Base-by-base conservation (phyloP, 2,888 invertebrate species). In the Conus canariensis region DNA sequence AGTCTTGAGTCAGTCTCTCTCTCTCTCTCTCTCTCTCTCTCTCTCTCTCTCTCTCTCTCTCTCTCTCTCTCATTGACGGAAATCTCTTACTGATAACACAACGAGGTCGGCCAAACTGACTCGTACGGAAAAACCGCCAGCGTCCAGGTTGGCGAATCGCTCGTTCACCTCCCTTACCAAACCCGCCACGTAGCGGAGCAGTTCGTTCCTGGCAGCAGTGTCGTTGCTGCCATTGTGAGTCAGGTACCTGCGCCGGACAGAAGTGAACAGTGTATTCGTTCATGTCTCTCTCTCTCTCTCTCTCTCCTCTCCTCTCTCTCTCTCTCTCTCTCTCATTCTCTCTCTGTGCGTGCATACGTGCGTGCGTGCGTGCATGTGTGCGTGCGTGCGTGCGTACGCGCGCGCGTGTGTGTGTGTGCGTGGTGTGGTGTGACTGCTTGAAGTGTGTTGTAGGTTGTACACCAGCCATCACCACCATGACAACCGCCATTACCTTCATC, bases 111-210 rank as follows among this genome's bases (percentile, higher is more conserved):
- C 80, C 16, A 80, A 12, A 12, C 25, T 80, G 87, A 87, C 87
- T 7, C 87, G 59, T 25, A 87, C 22, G 30, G 74, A 74, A 74
- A 87, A 74, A 58, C n/a, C 56, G 8, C 10, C 58, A 14, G 56
- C 6, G 58, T 45, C 74, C 22, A 74, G n/a, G 22, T 70, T 87
- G 30, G 87, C 87, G 74, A 74, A 74, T 1, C 87, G 87, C 58
- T 87, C 87, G n/a, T 87, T 87, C 12, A 56, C 58, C 87, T 87
- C 87, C 58, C 56, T 74, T 1, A 87, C 87, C 14, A 87, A 22
- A 4, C 87, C 87, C 14, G 87, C 87, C 9, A 87, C 45, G 74
- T 87, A 87, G 7, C 87, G 70, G 4, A 56, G 12, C 30, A 87
- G 19, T n/a, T 87, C 87, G 6, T 8, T 12, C 64, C 19, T 0